phyloP scores from a whole-genome alignment of 2,113 vertebrate genomes.

The Pituophis catenifer region DNA sequence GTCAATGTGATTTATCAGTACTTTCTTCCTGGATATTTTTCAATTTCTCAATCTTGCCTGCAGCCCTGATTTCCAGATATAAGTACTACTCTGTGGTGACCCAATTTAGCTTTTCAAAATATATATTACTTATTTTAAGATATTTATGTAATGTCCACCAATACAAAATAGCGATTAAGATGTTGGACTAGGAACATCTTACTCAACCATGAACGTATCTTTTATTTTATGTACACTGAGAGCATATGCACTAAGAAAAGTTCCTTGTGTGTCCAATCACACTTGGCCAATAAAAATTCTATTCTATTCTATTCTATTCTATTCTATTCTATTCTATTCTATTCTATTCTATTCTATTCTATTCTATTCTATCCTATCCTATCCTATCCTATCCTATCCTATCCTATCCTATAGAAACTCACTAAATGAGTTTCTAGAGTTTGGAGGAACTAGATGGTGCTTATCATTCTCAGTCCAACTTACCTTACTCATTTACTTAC shows the following conservation, averaged over 20 bases:
- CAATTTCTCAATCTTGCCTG: not conserved
- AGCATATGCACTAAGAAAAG: too few relatives aligned
- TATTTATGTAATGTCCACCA: not conserved
- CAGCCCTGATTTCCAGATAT: not conserved
- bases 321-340: rapidly evolving
- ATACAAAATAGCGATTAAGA: not conserved
- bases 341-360: too few relatives aligned
- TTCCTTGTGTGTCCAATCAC: too few relatives aligned
- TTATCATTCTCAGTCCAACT: not conserved
- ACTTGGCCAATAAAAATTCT: too few relatives aligned
- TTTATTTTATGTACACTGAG: too few relatives aligned
- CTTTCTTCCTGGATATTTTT: not conserved
- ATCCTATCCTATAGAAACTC: not conserved
- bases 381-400: too few relatives aligned
- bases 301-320: too few relatives aligned
- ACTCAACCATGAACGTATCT: not conserved
- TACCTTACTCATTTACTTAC: not conserved
- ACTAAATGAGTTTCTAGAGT: not conserved
- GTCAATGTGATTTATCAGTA: not conserved
- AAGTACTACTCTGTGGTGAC: not conserved
- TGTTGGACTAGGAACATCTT: not conserved
- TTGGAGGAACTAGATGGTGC: not conserved
- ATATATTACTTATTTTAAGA: not conserved
- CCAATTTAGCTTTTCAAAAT: not conserved
- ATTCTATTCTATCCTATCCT: too few relatives aligned